Base-by-base conservation (phyloP, 2,113 vertebrate species). In the Miniopterus natalensis region DNA sequence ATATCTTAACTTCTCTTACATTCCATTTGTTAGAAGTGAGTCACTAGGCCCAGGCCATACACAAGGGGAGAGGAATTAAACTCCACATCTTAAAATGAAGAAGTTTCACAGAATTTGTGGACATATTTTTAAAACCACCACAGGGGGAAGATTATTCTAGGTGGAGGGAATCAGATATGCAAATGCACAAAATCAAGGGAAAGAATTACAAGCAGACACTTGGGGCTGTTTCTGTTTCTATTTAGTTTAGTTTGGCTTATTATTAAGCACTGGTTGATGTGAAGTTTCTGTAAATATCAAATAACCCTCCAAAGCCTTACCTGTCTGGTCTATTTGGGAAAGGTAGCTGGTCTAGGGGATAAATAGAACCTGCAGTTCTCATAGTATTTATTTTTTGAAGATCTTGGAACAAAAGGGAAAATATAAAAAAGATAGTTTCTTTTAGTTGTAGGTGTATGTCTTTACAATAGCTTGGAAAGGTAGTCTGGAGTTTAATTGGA, bases 401-500 rank as follows among this genome's bases (percentile, higher is more conserved):
- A 29, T 73, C 47, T 83, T 92, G 66, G 42, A 86, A 93, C 17
- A 83, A 81, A 81, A 42, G 42, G 15, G 14, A 47, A 77, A 87
- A 74, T 49, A 78, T 18, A 25, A 59, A 86, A 86, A 86, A 68
- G 15, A 49, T 87, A 27, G 49, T 57, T 92, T 84, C 3, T 86
- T 84, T 95, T 74, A 70, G 45, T 68, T 95, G 31, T 36, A 63
- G 6, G 21, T 79, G 1, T 84, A 51, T 81, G 23, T 12, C 47
- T 95, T 88, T 77, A 53, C 18, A 71, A 36, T 91, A 88, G 51
- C 36, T 79, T 27, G 29, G 25, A 40, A 91, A 86, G 25, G 20
- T 73, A 55, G 5, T 11, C 42, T 55, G 14, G 74, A 91, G n/a
- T 71, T 85, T 66, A 83, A 92, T 42, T 86, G 27, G 81, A 86